Conservation (phyloP, 2,797 vertebrate species). For the Microctenopoma stevenorrisi region DNA sequence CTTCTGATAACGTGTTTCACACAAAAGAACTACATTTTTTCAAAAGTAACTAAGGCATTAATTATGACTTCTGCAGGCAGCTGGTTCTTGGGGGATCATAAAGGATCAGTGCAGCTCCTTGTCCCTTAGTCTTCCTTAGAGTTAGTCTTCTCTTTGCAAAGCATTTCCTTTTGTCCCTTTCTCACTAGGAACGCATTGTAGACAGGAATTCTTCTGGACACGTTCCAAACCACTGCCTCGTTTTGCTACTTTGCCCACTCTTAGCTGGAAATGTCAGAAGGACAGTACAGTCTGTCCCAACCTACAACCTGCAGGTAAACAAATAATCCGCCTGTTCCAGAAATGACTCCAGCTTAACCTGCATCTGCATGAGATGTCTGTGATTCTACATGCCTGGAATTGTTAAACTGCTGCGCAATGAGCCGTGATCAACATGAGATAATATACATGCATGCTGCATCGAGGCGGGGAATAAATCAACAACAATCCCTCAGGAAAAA, state of each 20-base stretch:
- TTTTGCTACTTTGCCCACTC: constrained; percentile 42
- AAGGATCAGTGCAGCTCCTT: constrained; percentile 15
- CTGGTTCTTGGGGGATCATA: constrained; percentile 9
- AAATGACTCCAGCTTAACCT: constrained; percentile 28
- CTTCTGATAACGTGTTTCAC: constrained; percentile 15
- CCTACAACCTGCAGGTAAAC: constrained; percentile 59
- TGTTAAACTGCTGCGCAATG: constrained; percentile 8
- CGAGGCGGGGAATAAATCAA: constrained; percentile 24
- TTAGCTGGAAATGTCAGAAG: constrained; percentile 47
- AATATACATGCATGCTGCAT: constrained; percentile 7
- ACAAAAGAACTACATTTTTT: constrained; percentile 4
- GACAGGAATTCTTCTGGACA: constrained; percentile 76
- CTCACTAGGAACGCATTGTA: constrained; percentile 58
- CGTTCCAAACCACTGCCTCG: constrained; percentile 54
- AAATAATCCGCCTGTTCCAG: constrained; percentile 56
- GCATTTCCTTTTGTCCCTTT: constrained; percentile 70
- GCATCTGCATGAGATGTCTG: constrained; percentile 15
- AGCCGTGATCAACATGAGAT: constrained; percentile 17
- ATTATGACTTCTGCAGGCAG: not conserved
- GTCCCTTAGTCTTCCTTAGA: not conserved
- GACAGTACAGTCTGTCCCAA: constrained; percentile 66
- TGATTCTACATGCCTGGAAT: not conserved
- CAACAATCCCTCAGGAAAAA: constrained; percentile 10
- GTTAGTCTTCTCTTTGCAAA: constrained; percentile 27
- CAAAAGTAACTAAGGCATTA: not conserved